phyloP scores from a whole-genome alignment of 2,888 invertebrate genomes.

The Drosophila quinaria region DNA sequence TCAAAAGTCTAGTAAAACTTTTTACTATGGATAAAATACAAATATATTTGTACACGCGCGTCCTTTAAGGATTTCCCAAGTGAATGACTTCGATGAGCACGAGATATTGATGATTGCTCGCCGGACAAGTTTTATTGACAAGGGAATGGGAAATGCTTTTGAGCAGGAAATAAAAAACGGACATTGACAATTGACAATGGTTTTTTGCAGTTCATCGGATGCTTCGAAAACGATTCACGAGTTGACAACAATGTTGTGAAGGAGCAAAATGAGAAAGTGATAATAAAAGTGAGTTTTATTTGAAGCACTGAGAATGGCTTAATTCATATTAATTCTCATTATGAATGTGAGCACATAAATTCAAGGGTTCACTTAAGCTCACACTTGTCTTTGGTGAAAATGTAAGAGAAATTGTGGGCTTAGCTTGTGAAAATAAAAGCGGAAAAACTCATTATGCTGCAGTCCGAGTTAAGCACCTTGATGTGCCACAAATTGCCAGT shows the following conservation, averaged over 20 bases:
- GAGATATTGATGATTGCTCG: conserved; percentile 20
- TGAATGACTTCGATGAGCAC: conserved; percentile 6
- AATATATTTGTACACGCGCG: not conserved
- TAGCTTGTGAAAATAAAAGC: conserved; percentile 31
- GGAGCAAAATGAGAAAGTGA: conserved; percentile 1
- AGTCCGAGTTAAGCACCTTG: conserved; percentile 45
- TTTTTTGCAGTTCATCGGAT: conserved; percentile 27
- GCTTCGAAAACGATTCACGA: conserved; percentile 29
- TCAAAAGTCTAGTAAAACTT: not conserved
- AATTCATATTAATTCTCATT: conserved; percentile 15
- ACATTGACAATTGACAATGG: conserved; percentile 53
- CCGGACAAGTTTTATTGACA: conserved; percentile 56
- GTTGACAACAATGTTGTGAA: conserved; percentile 22
- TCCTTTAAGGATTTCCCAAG: conserved; percentile 3
- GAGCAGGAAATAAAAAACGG: conserved; percentile 52
- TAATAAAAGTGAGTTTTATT: conserved; percentile 8
- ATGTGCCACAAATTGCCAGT: conserved; percentile 72
- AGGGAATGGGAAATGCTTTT: conserved; percentile 41
- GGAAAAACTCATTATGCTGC: conserved; percentile 56
- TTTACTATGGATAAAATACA: conserved; percentile 1
- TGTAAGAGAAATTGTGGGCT: conserved; percentile 24
- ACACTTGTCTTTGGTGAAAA: conserved; percentile 3
- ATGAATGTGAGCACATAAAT: conserved; percentile 28
- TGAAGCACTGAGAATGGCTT: conserved; percentile 2
- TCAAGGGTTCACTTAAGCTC: conserved; percentile 9